These are phyloP conservation scores for Chloroceryle aenea DNA, from an alignment of 2,113 vertebrate species.

Conservation along the genomic window DNA sequence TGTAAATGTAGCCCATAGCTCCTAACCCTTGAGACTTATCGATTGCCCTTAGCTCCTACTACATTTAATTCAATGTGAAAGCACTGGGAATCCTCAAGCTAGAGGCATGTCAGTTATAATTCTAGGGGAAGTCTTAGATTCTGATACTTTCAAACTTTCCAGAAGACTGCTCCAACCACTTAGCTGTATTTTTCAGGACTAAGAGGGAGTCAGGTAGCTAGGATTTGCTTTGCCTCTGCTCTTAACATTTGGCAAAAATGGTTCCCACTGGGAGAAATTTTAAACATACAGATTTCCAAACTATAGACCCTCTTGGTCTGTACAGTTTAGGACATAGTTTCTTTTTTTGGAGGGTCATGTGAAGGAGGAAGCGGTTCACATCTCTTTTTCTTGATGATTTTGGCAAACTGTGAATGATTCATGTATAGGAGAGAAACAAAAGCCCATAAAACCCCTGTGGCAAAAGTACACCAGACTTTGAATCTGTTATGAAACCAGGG, in stretches of 20 bases:
- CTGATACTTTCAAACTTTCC: not conserved
- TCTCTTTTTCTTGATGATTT: not conserved
- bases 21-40: not conserved
- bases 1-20: not conserved
- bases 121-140: not conserved
- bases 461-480: not conserved
- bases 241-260: not conserved
- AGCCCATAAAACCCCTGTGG: not conserved
- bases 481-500: not conserved
- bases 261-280: not conserved
- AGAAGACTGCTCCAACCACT: not conserved
- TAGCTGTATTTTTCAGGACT: not conserved
- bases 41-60: not conserved
- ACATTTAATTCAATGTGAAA: conserved; percentile 3
- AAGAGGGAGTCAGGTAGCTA: not conserved
- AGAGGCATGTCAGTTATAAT: not conserved
- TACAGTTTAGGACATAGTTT: not conserved
- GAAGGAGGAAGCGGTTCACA: not conserved
- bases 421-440: not conserved
- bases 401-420: not conserved
- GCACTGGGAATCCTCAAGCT: not conserved
- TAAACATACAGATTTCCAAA: not conserved
- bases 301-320: not conserved
- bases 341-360: not conserved
- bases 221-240: not conserved